Conservation (phyloP, 2,888 invertebrate genomes). For the Cantharis lateralis region DNA sequence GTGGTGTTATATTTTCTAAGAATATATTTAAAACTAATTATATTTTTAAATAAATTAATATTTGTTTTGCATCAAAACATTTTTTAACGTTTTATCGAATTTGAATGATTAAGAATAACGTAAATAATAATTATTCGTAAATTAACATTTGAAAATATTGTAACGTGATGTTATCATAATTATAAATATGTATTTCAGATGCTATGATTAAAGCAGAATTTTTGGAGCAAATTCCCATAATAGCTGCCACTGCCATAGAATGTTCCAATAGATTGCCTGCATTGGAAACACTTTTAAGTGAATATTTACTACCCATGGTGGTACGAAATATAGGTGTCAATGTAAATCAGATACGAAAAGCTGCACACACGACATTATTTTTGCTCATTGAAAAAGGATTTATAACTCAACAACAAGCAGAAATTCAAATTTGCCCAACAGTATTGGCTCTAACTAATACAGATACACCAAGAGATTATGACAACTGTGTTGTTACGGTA, state of each 20-base stretch:
- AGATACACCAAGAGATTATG: constrained; percentile 59
- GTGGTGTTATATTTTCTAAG: not conserved
- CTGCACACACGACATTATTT: constrained; percentile 66
- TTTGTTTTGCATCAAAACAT: not conserved
- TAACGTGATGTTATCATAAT: not conserved
- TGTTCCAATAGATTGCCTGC: constrained; percentile 54
- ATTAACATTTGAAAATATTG: not conserved
- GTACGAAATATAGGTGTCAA: constrained; percentile 64
- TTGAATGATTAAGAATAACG: too few species aligned
- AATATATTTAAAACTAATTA: not conserved
- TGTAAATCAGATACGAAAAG: constrained; percentile 68
- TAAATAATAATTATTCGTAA: too few species aligned
- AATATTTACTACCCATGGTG: constrained; percentile 66
- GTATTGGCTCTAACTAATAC: constrained; percentile 62
- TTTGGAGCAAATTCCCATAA: constrained; percentile 69
- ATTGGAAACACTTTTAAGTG: constrained; percentile 60
- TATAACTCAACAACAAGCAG: constrained; percentile 63
- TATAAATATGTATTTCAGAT: constrained; percentile 56
- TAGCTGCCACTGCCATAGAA: constrained; percentile 66
- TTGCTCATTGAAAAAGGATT: constrained; percentile 68
- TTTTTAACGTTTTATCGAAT: not conserved
- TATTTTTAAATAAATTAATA: not conserved
- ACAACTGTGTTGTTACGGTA: constrained; percentile 62
- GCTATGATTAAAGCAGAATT: constrained; percentile 64
- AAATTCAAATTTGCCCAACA: constrained; percentile 67